Conservation (phyloP, 2,888 invertebrate species). For the Rhamphomyia laevipes region DNA sequence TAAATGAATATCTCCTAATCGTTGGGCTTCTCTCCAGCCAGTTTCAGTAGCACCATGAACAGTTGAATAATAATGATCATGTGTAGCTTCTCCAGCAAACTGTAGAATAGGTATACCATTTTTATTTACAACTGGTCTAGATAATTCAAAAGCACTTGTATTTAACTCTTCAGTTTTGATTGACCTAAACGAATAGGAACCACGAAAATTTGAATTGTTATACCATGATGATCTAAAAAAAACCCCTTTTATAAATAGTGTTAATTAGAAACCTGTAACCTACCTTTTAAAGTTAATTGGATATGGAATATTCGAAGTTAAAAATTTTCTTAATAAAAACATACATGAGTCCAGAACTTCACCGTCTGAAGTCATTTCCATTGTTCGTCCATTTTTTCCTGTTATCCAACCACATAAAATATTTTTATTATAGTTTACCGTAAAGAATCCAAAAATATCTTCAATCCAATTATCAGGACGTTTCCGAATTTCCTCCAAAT, state of each 20-base stretch:
- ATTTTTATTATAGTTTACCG: constrained; percentile 48
- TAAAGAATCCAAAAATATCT: constrained; percentile 55
- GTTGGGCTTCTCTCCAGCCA: constrained; percentile 58
- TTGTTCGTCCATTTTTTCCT: constrained; percentile 47
- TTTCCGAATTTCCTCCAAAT: constrained; percentile 30
- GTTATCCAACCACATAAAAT: constrained; percentile 61
- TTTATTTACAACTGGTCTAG: too few species aligned
- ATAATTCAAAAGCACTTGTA: constrained; percentile 27
- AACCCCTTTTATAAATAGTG: too few species aligned
- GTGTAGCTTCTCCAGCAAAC: constrained; percentile 59
- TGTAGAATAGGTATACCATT: constrained; percentile 39
- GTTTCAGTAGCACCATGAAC: constrained; percentile 63
- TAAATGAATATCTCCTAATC: constrained; percentile 30
- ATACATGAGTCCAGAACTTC: constrained; percentile 32
- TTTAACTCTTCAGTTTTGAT: constrained; percentile 43
- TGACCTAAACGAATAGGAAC: constrained; percentile 54
- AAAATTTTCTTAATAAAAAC: constrained; percentile 31
- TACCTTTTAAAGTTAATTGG: constrained; percentile 22
- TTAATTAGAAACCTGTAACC: too few species aligned
- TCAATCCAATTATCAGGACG: constrained; percentile 45
- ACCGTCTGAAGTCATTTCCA: constrained; percentile 48
- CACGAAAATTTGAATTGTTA: constrained; percentile 46
- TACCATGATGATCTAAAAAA: constrained; percentile 50
- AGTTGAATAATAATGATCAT: constrained; percentile 49
- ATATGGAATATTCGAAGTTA: constrained; percentile 29